Evolutionary conservation across 2,113 vertebrate genomes (phyloP).

Genomic region (Onychostruthus taczanowskii): DNA sequence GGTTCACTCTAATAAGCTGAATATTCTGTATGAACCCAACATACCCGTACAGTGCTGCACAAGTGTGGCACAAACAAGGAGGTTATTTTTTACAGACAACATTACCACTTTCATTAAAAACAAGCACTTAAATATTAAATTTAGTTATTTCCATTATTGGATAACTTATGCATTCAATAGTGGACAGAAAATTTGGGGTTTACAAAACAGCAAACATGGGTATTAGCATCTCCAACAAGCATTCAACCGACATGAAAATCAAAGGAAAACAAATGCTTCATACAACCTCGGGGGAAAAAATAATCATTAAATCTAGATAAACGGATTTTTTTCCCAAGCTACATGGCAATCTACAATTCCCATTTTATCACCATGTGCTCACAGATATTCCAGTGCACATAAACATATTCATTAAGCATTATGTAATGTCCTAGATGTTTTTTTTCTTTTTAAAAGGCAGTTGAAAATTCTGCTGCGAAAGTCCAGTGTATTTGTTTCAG

Average conservation of each 20-base stretch:
- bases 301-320: not conserved
- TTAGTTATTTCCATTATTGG: not conserved
- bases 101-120: not conserved
- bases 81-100: not conserved
- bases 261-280: not conserved
- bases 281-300: not conserved
- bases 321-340: not conserved
- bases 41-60: not conserved
- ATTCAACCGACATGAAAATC: not conserved
- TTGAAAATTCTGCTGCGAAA: not conserved
- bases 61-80: not conserved
- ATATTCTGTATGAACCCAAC: not conserved
- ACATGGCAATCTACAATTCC: not conserved
- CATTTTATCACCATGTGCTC: not conserved
- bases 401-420: not conserved
- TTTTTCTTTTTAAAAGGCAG: not conserved
- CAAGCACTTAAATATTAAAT: not conserved
- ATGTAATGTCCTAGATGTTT: not conserved
- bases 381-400: not conserved
- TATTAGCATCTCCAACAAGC: not conserved
- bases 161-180: not conserved
- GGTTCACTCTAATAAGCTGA: not conserved
- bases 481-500: not conserved
- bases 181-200: not conserved
- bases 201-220: not conserved